Conservation (phyloP, 2,113 vertebrate species). For the Steatornis caripensis region DNA sequence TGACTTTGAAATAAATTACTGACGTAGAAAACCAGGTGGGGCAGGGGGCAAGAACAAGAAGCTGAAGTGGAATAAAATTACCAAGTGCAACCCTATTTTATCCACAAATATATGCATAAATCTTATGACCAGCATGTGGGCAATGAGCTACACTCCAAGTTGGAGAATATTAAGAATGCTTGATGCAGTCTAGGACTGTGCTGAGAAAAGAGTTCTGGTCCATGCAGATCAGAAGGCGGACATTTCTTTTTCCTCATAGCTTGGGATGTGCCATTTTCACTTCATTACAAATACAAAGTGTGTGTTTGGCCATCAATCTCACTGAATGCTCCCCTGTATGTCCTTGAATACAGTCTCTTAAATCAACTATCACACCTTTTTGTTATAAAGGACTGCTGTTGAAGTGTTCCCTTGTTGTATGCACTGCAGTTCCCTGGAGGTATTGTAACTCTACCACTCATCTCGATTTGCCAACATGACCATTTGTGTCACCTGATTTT, state of each 20-base stretch:
- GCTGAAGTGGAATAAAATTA: not conserved
- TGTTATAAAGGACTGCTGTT: not conserved
- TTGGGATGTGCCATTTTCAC: not conserved
- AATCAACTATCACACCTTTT: not conserved
- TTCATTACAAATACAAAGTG: not conserved
- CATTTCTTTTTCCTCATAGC: not conserved
- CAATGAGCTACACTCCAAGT: not conserved
- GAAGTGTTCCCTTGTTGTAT: not conserved
- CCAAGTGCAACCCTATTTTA: not conserved
- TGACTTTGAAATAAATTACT: not conserved
- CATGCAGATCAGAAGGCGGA: not conserved
- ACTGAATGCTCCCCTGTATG: not conserved
- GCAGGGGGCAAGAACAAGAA: not conserved
- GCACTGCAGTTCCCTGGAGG: not conserved
- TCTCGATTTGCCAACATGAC: fast-evolving
- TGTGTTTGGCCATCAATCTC: not conserved
- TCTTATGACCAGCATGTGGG: not conserved
- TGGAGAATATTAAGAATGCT: not conserved
- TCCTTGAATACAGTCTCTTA: not conserved
- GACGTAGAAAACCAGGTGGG: not conserved
- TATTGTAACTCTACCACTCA: not conserved
- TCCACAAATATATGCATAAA: not conserved
- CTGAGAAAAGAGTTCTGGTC: not conserved
- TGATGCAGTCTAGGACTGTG: not conserved
- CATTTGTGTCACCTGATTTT: not conserved